Evolutionary conservation across 2,797 vertebrate species (phyloP), one percentile per base, ranked within the genome.

Genomic region (Schizopygopsis pylzovi): DNA sequence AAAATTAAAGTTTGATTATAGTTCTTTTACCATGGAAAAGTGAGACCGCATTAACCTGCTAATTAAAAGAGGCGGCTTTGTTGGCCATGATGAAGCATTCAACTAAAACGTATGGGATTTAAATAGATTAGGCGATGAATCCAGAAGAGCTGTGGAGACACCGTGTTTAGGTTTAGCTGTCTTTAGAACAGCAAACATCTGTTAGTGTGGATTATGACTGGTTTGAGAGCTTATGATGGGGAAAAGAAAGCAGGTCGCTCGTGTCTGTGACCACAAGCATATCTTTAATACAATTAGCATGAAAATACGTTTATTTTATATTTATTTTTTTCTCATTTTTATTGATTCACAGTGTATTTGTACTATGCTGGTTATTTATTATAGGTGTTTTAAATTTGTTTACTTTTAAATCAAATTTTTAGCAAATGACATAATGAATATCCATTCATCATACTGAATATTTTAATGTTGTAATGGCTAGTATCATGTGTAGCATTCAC

Each of bases 1-100:
- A 65, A 83, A 81, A 86, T 86, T 39, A 63, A 80, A 83, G 47
- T 37, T 76, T 82, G 82, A 86, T 84, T 84, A 22, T 49, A 78
- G 61, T 22, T 59, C 12, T 11, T 54, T 87, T 89, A 45, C 76
- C 43, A 75, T 79, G 81, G 87, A 28, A 85, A 90, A 20, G 33
- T 47, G 67, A 33, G 1, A 47, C 5, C 33, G 11, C 28, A 1
- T 33, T 75, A 72, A 81, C 65, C 78, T 79, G 56, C 77, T 87
- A 89, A 79, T 84, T 84, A 71, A 71, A 81, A 67, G 67, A 37
- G 72, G 39, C 33, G 41, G 22, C 28, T 72, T 22, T 12, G 45
- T 70, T 28, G 28, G 39, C 25, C 37, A 11, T 15, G 25, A 54
- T 28, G 43, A 65, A 61, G 80, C 76, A 47, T 61, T 70, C 6